Conservation (phyloP, 2,797 vertebrate genomes). For the Phoebastria nigripes region DNA sequence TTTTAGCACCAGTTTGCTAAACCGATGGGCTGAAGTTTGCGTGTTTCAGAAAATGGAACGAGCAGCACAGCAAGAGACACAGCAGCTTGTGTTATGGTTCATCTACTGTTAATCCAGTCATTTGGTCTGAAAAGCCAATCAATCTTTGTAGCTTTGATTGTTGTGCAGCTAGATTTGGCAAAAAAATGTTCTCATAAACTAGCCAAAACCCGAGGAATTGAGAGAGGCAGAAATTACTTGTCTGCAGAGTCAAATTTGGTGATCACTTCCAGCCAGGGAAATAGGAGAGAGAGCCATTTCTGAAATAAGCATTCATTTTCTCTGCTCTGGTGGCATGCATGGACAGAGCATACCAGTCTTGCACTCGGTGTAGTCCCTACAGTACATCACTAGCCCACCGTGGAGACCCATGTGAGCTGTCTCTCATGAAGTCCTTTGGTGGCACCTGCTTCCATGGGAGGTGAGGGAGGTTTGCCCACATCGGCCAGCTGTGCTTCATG, state of each 20-base stretch:
- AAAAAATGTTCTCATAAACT: neutral
- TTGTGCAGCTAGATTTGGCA: neutral
- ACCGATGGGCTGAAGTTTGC: neutral
- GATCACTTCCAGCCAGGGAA: neutral
- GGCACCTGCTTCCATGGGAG: neutral
- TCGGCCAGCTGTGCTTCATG: neutral
- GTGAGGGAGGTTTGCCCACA: neutral
- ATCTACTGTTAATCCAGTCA: slow-evolving; percentile 15
- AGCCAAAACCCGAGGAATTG: neutral
- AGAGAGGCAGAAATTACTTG: neutral
- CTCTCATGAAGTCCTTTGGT: neutral
- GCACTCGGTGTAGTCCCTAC: accelerated
- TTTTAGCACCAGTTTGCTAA: neutral
- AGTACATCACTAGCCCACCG: neutral
- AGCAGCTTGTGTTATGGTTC: neutral
- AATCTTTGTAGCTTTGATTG: neutral
- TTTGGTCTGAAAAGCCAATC: neutral
- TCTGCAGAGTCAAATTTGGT: neutral
- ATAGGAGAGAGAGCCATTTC: neutral
- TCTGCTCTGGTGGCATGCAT: neutral
- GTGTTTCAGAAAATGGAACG: neutral
- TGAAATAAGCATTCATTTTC: neutral
- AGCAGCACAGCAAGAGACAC: neutral
- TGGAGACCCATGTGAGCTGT: neutral
- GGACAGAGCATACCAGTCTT: accelerated